Evolutionary conservation across 2,113 vertebrate species (phyloP).

Genomic region (Platycercus adscitus): DNA sequence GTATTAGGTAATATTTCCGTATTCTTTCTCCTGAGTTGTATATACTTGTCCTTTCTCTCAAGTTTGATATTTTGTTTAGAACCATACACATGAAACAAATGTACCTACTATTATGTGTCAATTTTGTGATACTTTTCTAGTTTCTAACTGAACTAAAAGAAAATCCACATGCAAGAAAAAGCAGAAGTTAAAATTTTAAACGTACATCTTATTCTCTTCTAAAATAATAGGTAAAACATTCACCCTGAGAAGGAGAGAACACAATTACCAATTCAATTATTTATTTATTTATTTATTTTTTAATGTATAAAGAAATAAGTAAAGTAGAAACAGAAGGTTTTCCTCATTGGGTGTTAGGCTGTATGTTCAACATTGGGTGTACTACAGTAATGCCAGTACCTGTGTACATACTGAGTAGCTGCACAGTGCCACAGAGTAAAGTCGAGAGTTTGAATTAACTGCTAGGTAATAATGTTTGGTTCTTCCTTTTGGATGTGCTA

Average conservation of each 20-base stretch:
- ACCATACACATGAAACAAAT: neutral
- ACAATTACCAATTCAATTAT: neutral
- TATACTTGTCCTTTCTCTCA: neutral
- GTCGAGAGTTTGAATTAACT: neutral
- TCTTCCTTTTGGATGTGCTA: neutral
- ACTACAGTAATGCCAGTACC: neutral
- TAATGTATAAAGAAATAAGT: neutral
- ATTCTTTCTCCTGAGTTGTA: neutral
- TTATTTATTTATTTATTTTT: neutral
- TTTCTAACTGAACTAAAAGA: neutral
- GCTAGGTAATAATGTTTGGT: neutral
- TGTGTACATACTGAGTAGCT: neutral
- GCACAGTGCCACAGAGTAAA: neutral
- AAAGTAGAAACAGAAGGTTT: neutral
- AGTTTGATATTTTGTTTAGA: neutral
- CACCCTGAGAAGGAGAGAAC: neutral
- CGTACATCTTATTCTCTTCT: neutral
- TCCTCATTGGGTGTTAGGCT: neutral
- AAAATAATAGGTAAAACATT: neutral
- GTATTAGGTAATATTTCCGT: neutral
- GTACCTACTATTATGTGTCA: neutral
- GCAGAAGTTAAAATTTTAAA: neutral
- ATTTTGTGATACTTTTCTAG: neutral
- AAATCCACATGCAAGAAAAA: neutral
- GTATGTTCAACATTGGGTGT: neutral